Percentiles rank a stretch among this genome's conserved stretches.
These are phyloP conservation scores for Lemur catta DNA, from an alignment of 2,797 vertebrate genomes.

Conservation along the genomic window DNA sequence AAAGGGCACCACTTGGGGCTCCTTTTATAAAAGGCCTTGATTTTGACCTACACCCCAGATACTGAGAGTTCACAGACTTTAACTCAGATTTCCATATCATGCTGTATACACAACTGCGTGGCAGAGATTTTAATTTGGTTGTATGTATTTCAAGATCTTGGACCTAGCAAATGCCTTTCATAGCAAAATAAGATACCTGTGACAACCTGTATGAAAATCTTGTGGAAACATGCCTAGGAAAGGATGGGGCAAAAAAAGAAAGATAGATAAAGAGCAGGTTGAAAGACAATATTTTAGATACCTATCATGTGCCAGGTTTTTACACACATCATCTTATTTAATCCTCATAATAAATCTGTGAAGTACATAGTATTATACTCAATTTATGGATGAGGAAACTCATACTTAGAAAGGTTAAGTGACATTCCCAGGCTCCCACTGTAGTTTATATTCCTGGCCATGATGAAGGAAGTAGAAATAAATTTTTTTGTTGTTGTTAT, in stretches of 20 bases:
- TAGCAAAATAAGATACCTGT: slow-evolving; percentile 15
- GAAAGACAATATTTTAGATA: not conserved
- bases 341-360: not conserved
- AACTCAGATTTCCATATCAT: not conserved
- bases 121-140: slow-evolving; percentile 13
- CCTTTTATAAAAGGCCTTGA: slow-evolving; percentile 34
- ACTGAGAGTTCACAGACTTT: not conserved
- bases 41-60: not conserved
- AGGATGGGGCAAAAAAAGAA: not conserved
- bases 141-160: not conserved
- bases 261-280: not conserved
- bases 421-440: not conserved
- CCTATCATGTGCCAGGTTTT: not conserved
- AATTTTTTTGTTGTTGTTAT: not conserved
- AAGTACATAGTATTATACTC: not conserved
- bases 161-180: not conserved
- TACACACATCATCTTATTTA: not conserved
- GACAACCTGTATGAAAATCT: not conserved
- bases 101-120: not conserved
- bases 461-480: not conserved
- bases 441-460: not conserved
- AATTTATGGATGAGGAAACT: slow-evolving; percentile 3
- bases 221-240: not conserved
- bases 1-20: not conserved
- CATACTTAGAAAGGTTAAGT: not conserved